These are phyloP conservation scores for Itoplectis maculator DNA, from an alignment of 2,888 invertebrate species.

Conservation along the genomic window DNA sequence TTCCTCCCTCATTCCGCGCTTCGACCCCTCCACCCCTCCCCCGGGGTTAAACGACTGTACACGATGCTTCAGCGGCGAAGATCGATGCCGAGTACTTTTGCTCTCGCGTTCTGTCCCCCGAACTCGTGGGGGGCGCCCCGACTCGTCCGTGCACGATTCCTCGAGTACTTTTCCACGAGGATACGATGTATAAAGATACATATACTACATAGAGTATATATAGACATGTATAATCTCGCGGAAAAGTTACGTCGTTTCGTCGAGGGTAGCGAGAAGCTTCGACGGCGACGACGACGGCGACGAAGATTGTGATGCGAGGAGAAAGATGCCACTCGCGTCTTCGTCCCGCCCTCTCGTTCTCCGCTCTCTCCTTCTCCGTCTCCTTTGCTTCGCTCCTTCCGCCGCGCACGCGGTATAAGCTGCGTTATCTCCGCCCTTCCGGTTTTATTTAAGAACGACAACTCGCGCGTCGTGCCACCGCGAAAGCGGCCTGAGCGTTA, in stretches of 20 bases:
- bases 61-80: constrained; percentile 19
- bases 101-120: background rate
- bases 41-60: constrained; percentile 27
- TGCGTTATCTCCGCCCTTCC: constrained; percentile 70
- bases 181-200: too few species aligned
- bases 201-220: too few species aligned
- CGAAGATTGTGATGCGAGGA: constrained; percentile 46
- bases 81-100: constrained; percentile 37
- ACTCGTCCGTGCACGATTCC: constrained; percentile 13
- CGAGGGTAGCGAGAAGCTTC: constrained; percentile 23
- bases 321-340: background rate
- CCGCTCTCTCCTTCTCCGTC: background rate
- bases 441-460: constrained; percentile 75
- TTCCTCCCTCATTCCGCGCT: too few species aligned
- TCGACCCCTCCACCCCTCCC: background rate
- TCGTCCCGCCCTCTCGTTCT: background rate
- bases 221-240: background rate
- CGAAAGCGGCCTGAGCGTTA: constrained; percentile 70
- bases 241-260: constrained; percentile 44
- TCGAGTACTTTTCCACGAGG: constrained; percentile 24
- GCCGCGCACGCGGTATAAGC: constrained; percentile 21
- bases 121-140: background rate
- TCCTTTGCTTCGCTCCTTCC: too few species aligned
- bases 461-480: constrained; percentile 43
- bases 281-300: background rate